Base-by-base conservation (phyloP, 2,113 vertebrate genomes). In the Paracanthobrama guichenoti region DNA sequence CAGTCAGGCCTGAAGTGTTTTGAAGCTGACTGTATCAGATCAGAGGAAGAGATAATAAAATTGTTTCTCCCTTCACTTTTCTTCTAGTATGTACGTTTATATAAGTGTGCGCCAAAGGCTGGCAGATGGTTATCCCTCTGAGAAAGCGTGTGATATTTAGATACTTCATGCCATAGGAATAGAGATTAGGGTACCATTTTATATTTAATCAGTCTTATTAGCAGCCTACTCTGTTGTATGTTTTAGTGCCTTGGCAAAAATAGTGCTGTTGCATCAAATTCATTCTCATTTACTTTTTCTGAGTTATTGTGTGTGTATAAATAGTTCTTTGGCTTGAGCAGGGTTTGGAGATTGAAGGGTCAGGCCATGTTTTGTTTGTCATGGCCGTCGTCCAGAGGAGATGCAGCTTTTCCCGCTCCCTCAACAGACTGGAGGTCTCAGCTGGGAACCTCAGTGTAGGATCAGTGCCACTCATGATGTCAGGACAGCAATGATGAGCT, bases 11-110 rank as follows among this genome's bases (percentile, higher is more conserved):
- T 53, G 75, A 72, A 59, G 59, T 46, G 77, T 84, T 87, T 87
- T 87, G 82, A 87, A 84, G 71, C 66, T 26, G 55, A 73, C 76
- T 84, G 64, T 78, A 79, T 84, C 83, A 79, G 75, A 84, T 84
- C 31, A 71, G 26, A 48, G 57, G 82, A 64, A 67, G 66, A 59
- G 83, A 84, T 77, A 84, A 71, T 84, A 55, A 79, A 79, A 84
- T 84, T 71, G 48, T 79, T 79, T 84, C 74, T 57, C 28, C 16
- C 6, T 78, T 84, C 35, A 71, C 48, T 84, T 76, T 84, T 62
- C 35, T 75, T 66, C 67, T 74, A 26, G 35, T 60, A 44, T 31
- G 53, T 83, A 57, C 44, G 39, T 60, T 79, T 78, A 31, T 59
- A 60, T 59, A 78, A 26, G 57, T 62, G 35, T 46, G n/a, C 16